phyloP scores from a whole-genome alignment of 1,140 invertebrate genomes.

The Battus philenor region DNA sequence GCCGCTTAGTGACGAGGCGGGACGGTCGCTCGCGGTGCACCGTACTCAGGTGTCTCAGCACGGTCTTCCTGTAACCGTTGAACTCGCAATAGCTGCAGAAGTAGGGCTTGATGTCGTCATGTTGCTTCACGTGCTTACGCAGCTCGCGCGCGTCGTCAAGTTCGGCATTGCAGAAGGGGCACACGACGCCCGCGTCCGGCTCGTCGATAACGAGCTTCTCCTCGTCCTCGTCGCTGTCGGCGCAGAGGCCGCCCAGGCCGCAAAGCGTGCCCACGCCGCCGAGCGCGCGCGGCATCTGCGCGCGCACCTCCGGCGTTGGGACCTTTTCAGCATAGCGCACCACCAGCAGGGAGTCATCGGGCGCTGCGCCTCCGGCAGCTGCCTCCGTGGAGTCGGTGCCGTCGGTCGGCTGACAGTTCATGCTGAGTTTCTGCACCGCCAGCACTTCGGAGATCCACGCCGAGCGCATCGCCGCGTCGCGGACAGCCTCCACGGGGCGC shows the following conservation, averaged over 20 bases:
- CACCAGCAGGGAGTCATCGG: constrained; percentile 51
- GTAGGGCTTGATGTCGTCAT: constrained; percentile 41
- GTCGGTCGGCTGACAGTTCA: constrained; percentile 12
- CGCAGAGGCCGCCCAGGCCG: background rate
- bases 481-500: constrained; percentile 38
- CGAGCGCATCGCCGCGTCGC: constrained; percentile 30
- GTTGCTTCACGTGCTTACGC: constrained; percentile 32
- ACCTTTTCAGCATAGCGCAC: constrained; percentile 50
- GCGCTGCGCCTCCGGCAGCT: constrained; percentile 1
- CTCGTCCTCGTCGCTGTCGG: constrained; percentile 35
- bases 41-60: constrained; percentile 25
- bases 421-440: constrained; percentile 30
- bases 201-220: constrained; percentile 45
- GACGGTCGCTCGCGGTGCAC: constrained; percentile 19
- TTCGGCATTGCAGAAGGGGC: constrained; percentile 30
- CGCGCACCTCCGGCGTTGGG: constrained; percentile 30
- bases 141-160: constrained; percentile 16
- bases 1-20: constrained; percentile 18
- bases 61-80: constrained; percentile 15
- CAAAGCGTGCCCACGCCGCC: too few species aligned
- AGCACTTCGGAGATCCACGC: constrained; percentile 45
- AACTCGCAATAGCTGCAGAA: constrained; percentile 37
- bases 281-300: background rate
- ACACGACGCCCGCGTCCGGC: constrained; percentile 15
- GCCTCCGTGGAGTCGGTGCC: background rate